Evolutionary conservation across 1,140 invertebrate genomes (phyloP).

Genomic region (Euura lappo): DNA sequence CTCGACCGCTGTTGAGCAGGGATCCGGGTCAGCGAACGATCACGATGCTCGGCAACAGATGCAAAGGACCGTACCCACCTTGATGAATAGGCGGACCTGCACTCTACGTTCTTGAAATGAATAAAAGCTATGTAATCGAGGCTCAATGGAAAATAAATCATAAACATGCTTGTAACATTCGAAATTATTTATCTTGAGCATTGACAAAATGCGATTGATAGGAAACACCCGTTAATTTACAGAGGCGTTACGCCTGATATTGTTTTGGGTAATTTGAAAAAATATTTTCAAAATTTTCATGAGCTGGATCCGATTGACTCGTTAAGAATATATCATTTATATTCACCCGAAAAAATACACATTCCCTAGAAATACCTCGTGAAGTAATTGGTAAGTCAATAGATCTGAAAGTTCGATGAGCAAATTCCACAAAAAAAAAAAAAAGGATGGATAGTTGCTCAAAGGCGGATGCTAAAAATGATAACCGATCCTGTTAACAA

Average conservation of each 20-base stretch:
- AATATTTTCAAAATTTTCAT: too few species aligned
- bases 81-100: not conserved
- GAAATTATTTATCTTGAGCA: not conserved
- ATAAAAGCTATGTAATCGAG: not conserved
- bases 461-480: slow-evolving; percentile 25
- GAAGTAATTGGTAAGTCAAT: not conserved
- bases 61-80: not conserved
- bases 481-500: slow-evolving; percentile 43
- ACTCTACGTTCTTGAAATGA: not conserved
- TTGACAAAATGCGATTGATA: not conserved
- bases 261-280: too few species aligned
- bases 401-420: not conserved
- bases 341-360: too few species aligned
- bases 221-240: too few species aligned
- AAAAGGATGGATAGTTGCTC: not conserved
- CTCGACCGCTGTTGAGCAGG: not conserved
- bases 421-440: not conserved
- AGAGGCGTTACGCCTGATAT: too few species aligned
- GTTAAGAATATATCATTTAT: too few species aligned
- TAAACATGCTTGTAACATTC: not conserved
- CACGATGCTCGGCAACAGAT: not conserved
- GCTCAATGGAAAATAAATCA: not conserved
- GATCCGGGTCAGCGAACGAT: not conserved
- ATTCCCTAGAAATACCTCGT: not conserved
- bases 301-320: too few species aligned